Base-by-base conservation (phyloP, 2,113 vertebrate genomes). In the Eidolon helvum region DNA sequence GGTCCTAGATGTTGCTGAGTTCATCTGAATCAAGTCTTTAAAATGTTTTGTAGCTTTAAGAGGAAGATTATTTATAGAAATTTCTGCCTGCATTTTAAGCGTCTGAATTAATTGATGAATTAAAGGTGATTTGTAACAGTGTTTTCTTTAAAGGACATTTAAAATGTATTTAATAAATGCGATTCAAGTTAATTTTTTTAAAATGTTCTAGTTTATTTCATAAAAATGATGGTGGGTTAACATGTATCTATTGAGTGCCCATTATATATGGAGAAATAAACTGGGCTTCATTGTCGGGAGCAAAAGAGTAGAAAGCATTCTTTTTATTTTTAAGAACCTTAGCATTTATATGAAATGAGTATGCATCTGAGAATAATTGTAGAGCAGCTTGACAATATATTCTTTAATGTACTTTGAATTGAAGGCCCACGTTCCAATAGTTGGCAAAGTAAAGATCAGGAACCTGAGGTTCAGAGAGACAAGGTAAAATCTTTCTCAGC, bases 321-420 rank as follows among this genome's bases (percentile, higher is more conserved):
- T 83, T 82, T 53, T 89, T 71, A 55, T 86, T 96, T 94, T 95
- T 74, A 88, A 91, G 61, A 92, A 94, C 2, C 7, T 84, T 79
- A 79, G 43, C 38, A 38, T 95, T 94, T 95, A 82, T 78, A 88
- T 96, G 92, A 88, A 88, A 95, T 68, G 66, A 96, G 14, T 84
- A 48, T 85, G 22, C 19, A 48, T 94, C 89, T 97, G 95, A 96
- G 94, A 97, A 88, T 80, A 95, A 95, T 97, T 95, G 71, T 2
- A 92, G 85, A 94, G 53, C 45, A 55, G 45, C 43, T 86, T 94
- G 90, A 92, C 69, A 87, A 28, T 92, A 69, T 26, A 33, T 69
- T 95, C 33, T 88, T 85, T 91, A 94, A 97, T 92, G 75, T 92
- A 71, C 61, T 86, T 92, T 74, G 85, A 90, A 94, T 94, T 79